Conservation (phyloP, 1,140 invertebrate genomes). For the Dysdera silvatica region DNA sequence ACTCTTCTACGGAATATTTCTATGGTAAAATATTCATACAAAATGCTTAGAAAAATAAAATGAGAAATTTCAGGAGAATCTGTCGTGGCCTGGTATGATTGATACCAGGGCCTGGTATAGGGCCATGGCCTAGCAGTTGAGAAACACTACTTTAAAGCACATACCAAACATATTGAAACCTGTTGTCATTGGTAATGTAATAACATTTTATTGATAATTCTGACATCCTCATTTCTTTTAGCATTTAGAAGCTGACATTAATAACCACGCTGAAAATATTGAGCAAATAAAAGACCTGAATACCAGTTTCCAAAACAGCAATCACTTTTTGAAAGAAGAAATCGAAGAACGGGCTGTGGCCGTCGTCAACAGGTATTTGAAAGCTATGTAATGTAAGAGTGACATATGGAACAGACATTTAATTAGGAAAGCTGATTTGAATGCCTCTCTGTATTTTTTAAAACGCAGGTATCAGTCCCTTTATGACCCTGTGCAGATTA, state of each 20-base stretch:
- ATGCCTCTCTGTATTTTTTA: not conserved
- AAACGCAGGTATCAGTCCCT: slow-evolving; percentile 62
- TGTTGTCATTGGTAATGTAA: no score
- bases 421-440: not conserved
- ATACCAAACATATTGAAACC: no score
- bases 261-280: slow-evolving; percentile 66
- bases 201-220: no score
- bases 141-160: no score
- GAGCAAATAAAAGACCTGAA: slow-evolving; percentile 69
- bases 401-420: not conserved
- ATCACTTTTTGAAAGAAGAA: slow-evolving; percentile 78
- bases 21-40: no score
- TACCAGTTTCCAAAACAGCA: slow-evolving; percentile 59
- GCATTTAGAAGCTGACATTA: slow-evolving; percentile 70
- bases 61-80: no score
- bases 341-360: slow-evolving; percentile 62
- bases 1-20: no score
- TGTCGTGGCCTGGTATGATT: no score
- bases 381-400: not conserved
- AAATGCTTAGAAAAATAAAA: no score
- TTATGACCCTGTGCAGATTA: slow-evolving; percentile 79
- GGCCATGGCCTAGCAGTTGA: no score
- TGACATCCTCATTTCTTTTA: slow-evolving; percentile 35
- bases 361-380: slow-evolving; percentile 54
- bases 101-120: no score